These are phyloP conservation scores for Solen grandis DNA, from an alignment of 1,140 invertebrate genomes.

Conservation along the genomic window DNA sequence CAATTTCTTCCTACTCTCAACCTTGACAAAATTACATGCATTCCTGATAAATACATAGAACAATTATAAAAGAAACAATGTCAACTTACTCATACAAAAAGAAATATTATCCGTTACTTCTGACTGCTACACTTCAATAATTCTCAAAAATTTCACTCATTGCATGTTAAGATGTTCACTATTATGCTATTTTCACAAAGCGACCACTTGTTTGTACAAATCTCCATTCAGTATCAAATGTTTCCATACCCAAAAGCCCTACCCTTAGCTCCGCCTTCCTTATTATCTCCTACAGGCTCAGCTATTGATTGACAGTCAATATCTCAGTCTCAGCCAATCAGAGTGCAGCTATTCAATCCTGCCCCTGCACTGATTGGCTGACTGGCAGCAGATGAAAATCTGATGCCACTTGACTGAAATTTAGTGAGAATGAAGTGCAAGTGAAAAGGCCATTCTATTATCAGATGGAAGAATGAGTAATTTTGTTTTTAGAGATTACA, in stretches of 20 bases:
- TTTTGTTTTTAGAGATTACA: too few relatives aligned
- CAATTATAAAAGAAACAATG: neutral
- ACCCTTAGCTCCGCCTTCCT: constrained; percentile 21
- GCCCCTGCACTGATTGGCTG: constrained; percentile 20
- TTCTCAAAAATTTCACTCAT: constrained; percentile 39
- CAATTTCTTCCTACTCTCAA: neutral
- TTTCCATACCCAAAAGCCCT: constrained; percentile 9
- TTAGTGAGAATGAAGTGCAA: constrained; percentile 25
- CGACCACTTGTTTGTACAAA: constrained; percentile 41
- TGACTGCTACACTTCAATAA: constrained; percentile 32
- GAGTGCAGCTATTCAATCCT: neutral
- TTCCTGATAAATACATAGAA: neutral
- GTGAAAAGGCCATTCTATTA: too few relatives aligned
- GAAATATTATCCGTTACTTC: constrained; percentile 39
- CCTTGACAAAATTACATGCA: neutral
- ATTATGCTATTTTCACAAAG: constrained; percentile 24
- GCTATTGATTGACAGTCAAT: constrained; percentile 32
- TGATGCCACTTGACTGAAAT: constrained; percentile 41
- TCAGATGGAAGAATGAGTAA: too few relatives aligned
- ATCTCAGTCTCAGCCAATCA: constrained; percentile 35
- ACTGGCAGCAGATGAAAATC: neutral
- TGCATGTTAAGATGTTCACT: constrained; percentile 33
- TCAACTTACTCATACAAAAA: constrained; percentile 30
- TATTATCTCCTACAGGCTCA: constrained; percentile 18
- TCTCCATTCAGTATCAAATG: constrained; percentile 14